Percentiles rank a stretch among this genome's conserved stretches.
phyloP scores from a whole-genome alignment of 2,888 invertebrate genomes.

The Ommatoiulus sabulosus region DNA sequence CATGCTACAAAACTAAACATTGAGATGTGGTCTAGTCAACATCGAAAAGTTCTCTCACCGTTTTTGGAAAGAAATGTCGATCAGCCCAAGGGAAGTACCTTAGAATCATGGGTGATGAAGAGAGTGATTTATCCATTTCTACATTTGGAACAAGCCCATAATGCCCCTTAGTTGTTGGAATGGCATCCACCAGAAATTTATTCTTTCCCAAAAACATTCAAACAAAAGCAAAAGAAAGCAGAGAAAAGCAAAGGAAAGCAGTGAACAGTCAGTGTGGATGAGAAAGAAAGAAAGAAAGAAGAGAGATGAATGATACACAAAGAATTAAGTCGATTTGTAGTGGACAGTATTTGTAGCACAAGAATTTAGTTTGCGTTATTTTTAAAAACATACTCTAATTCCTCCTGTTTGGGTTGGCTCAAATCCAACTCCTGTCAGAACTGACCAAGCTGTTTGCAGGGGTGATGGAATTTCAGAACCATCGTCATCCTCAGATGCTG shows the following conservation, averaged over 20 bases:
- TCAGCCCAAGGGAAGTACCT: slow-evolving; percentile 57
- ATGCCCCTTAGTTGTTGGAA: slow-evolving; percentile 57
- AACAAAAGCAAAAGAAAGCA: slow-evolving; percentile 53
- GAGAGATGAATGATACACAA: not conserved
- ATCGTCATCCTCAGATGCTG: slow-evolving; percentile 40
- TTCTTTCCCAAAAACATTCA: slow-evolving; percentile 47
- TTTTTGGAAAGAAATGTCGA: slow-evolving; percentile 50
- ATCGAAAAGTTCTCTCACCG: slow-evolving; percentile 56
- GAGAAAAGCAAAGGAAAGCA: slow-evolving; percentile 50
- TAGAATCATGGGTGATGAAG: slow-evolving; percentile 50
- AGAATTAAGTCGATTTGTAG: not conserved
- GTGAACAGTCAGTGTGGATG: not conserved
- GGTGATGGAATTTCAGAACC: slow-evolving; percentile 51
- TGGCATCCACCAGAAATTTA: slow-evolving; percentile 57
- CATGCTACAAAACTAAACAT: not conserved
- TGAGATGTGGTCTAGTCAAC: not conserved
- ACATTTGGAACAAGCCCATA: slow-evolving; percentile 56
- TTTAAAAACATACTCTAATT: slow-evolving; percentile 12
- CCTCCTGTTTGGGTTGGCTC: not conserved
- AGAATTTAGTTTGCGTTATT: not conserved
- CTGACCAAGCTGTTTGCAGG: slow-evolving; percentile 57
- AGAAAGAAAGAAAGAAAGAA: slow-evolving; percentile 5
- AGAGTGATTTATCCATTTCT: slow-evolving; percentile 38
- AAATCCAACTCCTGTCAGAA: slow-evolving; percentile 56
- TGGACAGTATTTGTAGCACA: not conserved